Base-by-base conservation (phyloP, 2,888 invertebrate genomes). In the Conchocele bisecta region DNA sequence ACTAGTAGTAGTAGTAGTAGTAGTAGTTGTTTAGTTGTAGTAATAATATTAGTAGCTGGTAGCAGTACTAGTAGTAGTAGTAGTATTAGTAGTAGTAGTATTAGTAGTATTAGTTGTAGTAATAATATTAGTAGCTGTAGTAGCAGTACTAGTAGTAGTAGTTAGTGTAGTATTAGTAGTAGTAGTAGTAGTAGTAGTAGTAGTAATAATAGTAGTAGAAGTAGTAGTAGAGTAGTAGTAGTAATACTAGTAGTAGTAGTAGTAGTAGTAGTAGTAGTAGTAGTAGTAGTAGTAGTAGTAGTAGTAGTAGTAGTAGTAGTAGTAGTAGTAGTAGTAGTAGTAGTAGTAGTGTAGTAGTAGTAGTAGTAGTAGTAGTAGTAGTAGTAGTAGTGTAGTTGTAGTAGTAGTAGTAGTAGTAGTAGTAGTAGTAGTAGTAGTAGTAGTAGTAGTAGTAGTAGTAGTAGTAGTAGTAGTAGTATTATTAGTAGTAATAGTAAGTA, bases 321-420 rank as follows among this genome's bases (percentile, higher is more conserved):
- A 51, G 51, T 29, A 51, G 51, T 51, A 51, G 51, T 51, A 29
- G 29, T 29, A 51, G 51, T 51, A 51, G 51, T 51, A 51, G 51
- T 51, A 28, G 51, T 51, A n/a, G n/a, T 29, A 28, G 17, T 31
- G n/a, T 51, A 51, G 51, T 51, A 29, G 28, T 7, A 6, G 28
- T 4, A 28, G 29, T 26, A 26, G 29, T 51, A 51, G 51, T 51
- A 11, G 31, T 29, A 51, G 51, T 51, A 28, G 51, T 28, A 51
- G 51, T 51, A 51, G 51, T 51, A 29, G 28, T 6, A 28, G 28
- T n/a, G n/a, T 29, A 28, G 51, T 51, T 24, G 31, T 29, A 51
- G 51, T 51, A 51, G 51, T 51, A 51, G 51, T 51, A 51, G 51
- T 51, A 51, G 51, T 51, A 51, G 51, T 51, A 51, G 51, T 51